Percentiles rank a stretch among this genome's conserved stretches.
phyloP scores from a whole-genome alignment of 2,113 vertebrate genomes.

The Neodontobutis hainanensis region DNA sequence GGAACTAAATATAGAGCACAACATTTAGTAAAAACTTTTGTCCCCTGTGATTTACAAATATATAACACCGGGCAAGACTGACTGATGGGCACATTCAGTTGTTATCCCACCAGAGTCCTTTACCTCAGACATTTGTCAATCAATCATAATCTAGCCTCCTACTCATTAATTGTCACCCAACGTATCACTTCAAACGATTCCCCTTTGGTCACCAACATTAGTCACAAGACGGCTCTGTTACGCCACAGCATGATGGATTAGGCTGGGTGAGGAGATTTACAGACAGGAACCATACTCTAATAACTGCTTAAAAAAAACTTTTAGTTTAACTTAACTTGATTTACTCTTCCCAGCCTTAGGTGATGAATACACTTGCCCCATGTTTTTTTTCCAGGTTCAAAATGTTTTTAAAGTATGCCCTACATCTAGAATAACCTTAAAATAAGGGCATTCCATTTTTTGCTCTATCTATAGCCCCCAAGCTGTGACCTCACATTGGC shows the following conservation, averaged over 20 bases:
- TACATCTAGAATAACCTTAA: constrained; percentile 1
- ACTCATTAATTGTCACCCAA: constrained; percentile 22
- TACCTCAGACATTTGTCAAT: constrained; percentile 10
- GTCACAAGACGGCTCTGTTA: constrained; percentile 25
- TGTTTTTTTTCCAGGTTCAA: background rate
- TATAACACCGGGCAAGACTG: constrained; percentile 4
- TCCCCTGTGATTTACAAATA: constrained; percentile 25
- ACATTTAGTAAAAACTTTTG: constrained; percentile 31
- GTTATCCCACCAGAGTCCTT: constrained; percentile 24
- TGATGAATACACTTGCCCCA: background rate
- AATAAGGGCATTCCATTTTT: constrained; percentile 6
- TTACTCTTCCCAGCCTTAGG: too few species aligned
- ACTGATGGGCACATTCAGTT: constrained; percentile 22
- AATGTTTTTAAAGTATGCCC: background rate
- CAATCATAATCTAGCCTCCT: constrained; percentile 33
- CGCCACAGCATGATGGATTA: constrained; percentile 37
- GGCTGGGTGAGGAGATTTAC: background rate
- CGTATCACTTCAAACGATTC: constrained; percentile 24
- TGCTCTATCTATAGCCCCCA: constrained; percentile 7
- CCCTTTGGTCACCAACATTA: constrained; percentile 17
- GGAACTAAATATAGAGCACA: constrained; percentile 22
- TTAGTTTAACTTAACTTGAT: too few species aligned
- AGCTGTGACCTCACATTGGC: constrained; percentile 3
- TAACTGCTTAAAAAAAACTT: background rate
- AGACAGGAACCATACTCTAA: background rate